These are phyloP conservation scores for Uropetala carovei DNA, from an alignment of 2,888 invertebrate species.

Conservation along the genomic window DNA sequence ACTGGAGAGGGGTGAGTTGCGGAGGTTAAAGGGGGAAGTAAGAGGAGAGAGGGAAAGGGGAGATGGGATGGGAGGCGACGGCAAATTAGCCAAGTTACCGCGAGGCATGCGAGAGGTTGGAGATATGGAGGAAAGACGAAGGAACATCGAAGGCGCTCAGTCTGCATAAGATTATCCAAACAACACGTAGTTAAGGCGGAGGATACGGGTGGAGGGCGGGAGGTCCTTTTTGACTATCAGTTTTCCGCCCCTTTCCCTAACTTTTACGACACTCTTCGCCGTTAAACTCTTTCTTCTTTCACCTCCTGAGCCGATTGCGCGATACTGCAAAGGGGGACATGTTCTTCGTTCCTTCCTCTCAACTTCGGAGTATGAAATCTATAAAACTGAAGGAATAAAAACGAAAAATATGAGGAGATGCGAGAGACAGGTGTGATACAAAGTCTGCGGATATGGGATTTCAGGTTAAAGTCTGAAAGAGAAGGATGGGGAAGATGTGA, in stretches of 20 bases:
- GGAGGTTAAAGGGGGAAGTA: not conserved
- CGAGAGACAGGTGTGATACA: too few species aligned
- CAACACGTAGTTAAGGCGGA: conserved; percentile 37
- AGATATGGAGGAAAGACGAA: not conserved
- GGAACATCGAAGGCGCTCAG: not conserved
- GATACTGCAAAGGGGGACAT: too few species aligned
- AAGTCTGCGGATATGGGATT: too few species aligned
- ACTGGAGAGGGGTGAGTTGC: not conserved
- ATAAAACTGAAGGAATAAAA: too few species aligned
- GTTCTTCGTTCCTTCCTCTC: too few species aligned
- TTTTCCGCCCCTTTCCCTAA: not conserved
- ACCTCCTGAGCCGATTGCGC: too few species aligned
- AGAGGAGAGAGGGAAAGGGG: not conserved
- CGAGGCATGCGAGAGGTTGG: conserved; percentile 29
- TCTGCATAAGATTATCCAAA: conserved; percentile 56
- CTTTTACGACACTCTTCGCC: not conserved
- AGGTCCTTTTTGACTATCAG: not conserved
- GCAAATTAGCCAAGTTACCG: conserved; percentile 58
- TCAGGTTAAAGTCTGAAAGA: too few species aligned
- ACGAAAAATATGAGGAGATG: too few species aligned
- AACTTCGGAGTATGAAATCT: too few species aligned
- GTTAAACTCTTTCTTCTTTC: not conserved
- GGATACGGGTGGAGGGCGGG: not conserved
- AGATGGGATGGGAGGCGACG: not conserved
- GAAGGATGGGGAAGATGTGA: too few species aligned